Evolutionary conservation across 2,888 invertebrate species (phyloP), one percentile per base, ranked within the genome.

Genomic region (Melanotus villosus): DNA sequence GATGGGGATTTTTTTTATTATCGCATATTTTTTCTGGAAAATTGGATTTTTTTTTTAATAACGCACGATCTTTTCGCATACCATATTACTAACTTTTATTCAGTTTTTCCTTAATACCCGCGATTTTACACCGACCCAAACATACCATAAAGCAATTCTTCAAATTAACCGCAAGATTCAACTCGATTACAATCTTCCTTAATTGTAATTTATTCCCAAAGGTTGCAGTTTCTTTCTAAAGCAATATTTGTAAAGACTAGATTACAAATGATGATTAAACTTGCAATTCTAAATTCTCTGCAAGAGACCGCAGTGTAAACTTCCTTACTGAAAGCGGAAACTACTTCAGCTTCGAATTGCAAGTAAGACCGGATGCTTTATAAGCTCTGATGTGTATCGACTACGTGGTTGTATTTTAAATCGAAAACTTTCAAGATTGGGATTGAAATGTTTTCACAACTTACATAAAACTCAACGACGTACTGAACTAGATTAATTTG

Each of bases 41-140:
- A 64, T 54, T 64, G 64, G 36, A 54, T 30, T 43, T 64, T n/a
- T n/a, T n/a, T n/a, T 54, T 65, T 65, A 43, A 56, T 56, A 54
- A 54, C 14, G 50, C 1, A 16, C 2, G 18, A 2, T 43, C 14
- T 43, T 1, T 32, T n/a, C n/a, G n/a, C n/a, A n/a, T n/a, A n/a
- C n/a, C 34, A 34, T 34, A 9, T 1, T 32, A n/a, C n/a, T 2
- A 34, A 12, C 12, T n/a, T n/a, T n/a, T n/a, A n/a, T n/a, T n/a
- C n/a, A n/a, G n/a, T n/a, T n/a, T n/a, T n/a, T n/a, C n/a, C n/a
- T n/a, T n/a, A n/a, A n/a, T n/a, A n/a, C n/a, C n/a, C n/a, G n/a
- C n/a, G n/a, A n/a, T n/a, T n/a, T n/a, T n/a, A n/a, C n/a, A n/a
- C n/a, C n/a, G n/a, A n/a, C n/a, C n/a, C n/a, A n/a, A n/a, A n/a